Base-by-base conservation (phyloP, 2,888 invertebrate species). In the Eucera pruinosa region DNA sequence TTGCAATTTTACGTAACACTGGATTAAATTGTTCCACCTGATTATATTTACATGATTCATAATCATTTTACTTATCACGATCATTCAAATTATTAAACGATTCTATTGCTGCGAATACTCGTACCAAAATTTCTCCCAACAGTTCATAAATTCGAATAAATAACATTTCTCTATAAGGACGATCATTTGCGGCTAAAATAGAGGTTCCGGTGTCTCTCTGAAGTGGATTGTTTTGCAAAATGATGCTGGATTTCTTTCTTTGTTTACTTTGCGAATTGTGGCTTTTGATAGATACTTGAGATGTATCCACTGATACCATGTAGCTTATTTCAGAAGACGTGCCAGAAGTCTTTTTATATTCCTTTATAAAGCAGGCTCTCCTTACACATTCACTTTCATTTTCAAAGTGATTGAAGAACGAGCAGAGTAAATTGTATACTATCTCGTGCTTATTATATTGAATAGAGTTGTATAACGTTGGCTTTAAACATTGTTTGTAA, bases 341-440 rank as follows among this genome's bases (percentile, higher is more conserved):
- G 7, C 4, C 30, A 25, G 11, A 36, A 43, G 9, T 5, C 15
- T 13, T 52, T 15, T 43, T 72, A 1, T 0, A 0, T 2, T 67
- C 64, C 0, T 36, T 62, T 7, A 1, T 7, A 13, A 67, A 18
- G 52, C 79, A 86, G 20, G 70, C 67, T 0, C 2, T 18, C 6
- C 47, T 76, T 0, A 84, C 65, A 2, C 52, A 60, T 18, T 86
- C 71, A 7, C 83, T 83, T 45, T 88, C 88, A 0, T 4, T n/a
- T 13, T 89, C 89, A 33, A 91, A 89, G 25, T 47, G 58, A 64
- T 89, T 86, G 0, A 72, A 62, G n/a, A 88, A 88, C 0, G 73
- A 48, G 15, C 88, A 86, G 0, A 90, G 30, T 4, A 86, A 33
- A 69, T 81, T 85, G n/a, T 86, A 87, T 0, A 83, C 86, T 20